Evolutionary conservation across 2,888 invertebrate species (phyloP).

Genomic region (Scrobipalpa costella): DNA sequence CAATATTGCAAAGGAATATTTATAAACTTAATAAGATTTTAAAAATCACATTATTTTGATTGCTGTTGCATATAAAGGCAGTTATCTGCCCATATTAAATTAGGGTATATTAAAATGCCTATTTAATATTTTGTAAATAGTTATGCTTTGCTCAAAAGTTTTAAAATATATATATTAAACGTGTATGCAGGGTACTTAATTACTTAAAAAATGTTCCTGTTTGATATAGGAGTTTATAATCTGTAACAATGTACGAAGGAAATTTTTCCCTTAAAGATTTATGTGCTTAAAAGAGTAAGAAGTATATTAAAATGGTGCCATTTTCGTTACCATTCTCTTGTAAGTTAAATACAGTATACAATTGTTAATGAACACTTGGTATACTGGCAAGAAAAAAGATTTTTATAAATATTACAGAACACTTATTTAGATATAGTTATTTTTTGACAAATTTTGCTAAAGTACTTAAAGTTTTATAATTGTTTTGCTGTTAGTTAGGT

Average conservation of each 20-base stretch:
- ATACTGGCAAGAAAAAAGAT: not conserved
- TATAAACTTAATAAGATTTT: not conserved
- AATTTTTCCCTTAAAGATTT: not conserved
- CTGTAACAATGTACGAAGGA: not conserved
- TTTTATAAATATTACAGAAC: not conserved
- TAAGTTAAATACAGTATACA: not conserved
- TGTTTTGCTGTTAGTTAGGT: constrained; percentile 24
- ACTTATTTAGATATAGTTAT: constrained; percentile 36
- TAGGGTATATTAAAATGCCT: not conserved
- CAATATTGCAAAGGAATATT: not conserved
- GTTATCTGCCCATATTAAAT: not conserved
- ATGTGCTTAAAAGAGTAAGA: not conserved
- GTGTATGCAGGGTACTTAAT: constrained; percentile 13
- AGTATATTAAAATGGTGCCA: constrained; percentile 61
- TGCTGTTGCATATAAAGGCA: not conserved
- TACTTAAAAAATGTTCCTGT: constrained; percentile 4
- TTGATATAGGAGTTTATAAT: not conserved
- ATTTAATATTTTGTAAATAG: constrained; percentile 22
- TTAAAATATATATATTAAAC: not conserved
- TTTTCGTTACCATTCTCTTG: constrained; percentile 68
- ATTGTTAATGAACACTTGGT: constrained; percentile 33
- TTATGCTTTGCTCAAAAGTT: constrained; percentile 19
- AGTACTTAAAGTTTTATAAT: constrained; percentile 43
- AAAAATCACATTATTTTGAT: not conserved
- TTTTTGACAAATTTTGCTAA: constrained; percentile 50